Percentiles rank a stretch among this genome's conserved stretches.
Evolutionary conservation across 2,113 vertebrate species (phyloP).

Genomic region (Tragulus kanchil): DNA sequence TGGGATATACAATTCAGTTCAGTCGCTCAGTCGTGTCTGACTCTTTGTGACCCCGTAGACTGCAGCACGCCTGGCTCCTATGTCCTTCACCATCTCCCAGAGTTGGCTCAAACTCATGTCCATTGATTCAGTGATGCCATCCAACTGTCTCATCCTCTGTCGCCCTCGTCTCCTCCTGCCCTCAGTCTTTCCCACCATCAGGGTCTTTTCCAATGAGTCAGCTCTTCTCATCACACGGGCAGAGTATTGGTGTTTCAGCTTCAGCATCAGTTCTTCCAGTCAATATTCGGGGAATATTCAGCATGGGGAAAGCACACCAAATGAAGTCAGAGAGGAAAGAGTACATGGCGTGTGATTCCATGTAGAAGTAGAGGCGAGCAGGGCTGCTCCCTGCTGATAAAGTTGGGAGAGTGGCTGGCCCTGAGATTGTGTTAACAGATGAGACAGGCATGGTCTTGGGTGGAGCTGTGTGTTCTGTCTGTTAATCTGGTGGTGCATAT

Average conservation of each 20-base stretch:
- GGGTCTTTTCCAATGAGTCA: background rate
- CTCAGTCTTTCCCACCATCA: background rate
- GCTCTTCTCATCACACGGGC: background rate
- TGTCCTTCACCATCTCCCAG: background rate
- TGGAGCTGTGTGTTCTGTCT: background rate
- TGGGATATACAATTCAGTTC: background rate
- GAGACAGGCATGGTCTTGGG: background rate
- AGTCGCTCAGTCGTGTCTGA: background rate
- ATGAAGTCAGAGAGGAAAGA: background rate
- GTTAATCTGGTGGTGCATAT: background rate
- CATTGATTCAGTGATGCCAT: background rate
- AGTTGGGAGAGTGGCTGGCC: no score
- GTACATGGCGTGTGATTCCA: no score
- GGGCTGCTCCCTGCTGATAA: background rate
- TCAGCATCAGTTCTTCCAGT: background rate
- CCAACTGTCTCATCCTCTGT: background rate
- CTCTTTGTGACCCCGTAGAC: background rate
- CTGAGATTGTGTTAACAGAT: no score
- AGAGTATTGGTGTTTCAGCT: background rate
- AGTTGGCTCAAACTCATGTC: background rate
- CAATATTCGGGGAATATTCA: background rate
- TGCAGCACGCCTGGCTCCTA: background rate
- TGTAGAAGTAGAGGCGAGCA: background rate
- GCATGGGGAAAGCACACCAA: background rate
- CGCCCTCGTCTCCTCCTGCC: background rate